Conservation (phyloP, 1,140 invertebrate species). For the Nephotettix cincticeps region DNA sequence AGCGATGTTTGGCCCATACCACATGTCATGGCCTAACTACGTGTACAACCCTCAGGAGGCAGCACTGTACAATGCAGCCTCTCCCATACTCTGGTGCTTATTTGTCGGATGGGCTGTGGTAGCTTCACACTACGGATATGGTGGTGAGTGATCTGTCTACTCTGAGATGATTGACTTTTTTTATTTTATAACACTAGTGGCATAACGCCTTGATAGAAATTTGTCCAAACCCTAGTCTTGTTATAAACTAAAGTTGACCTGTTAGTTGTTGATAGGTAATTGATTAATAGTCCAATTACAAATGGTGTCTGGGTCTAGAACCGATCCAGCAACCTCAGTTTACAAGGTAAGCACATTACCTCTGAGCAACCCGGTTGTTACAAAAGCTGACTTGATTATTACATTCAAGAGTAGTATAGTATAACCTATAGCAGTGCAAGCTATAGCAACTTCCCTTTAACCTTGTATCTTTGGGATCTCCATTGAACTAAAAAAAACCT, state of each 20-base stretch:
- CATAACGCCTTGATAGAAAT: neutral
- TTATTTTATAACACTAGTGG: neutral
- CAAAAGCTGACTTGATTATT: too few relatives aligned
- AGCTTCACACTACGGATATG: slow-evolving; percentile 58
- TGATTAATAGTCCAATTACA: neutral
- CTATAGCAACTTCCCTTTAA: too few relatives aligned
- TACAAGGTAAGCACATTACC: too few relatives aligned
- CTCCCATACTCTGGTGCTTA: slow-evolving; percentile 60
- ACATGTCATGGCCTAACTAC: slow-evolving; percentile 57
- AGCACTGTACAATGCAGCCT: slow-evolving; percentile 62
- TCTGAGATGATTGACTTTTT: neutral
- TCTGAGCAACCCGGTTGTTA: too few relatives aligned
- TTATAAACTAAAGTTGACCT: neutral
- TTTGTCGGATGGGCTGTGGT: slow-evolving; percentile 65
- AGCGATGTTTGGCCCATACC: slow-evolving; percentile 60
- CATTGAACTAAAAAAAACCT: too few relatives aligned
- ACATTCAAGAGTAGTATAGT: too few relatives aligned
- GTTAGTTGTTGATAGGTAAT: neutral
- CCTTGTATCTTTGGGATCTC: too few relatives aligned
- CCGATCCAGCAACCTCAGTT: neutral
- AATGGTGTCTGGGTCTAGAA: neutral
- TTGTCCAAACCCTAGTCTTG: neutral
- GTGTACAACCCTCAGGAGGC: slow-evolving; percentile 60
- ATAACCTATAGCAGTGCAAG: too few relatives aligned
- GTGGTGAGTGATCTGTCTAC: slow-evolving; percentile 49